Base-by-base conservation (phyloP, 2,113 vertebrate genomes). In the Girardinichthys multiradiatus region DNA sequence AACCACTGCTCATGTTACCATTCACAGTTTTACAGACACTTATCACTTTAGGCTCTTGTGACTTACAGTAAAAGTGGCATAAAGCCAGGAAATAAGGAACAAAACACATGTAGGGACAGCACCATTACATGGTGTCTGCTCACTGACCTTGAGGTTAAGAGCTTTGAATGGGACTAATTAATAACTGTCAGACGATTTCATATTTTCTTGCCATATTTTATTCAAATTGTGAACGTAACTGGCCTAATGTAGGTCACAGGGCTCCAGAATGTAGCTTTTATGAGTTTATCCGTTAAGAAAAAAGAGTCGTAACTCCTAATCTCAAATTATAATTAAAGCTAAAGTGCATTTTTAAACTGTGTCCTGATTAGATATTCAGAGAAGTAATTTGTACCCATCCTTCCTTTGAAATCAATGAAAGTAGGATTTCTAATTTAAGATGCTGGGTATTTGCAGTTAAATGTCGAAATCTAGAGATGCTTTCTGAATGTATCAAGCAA, bases 101-200 rank as follows among this genome's bases (percentile, higher is more conserved):
- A 82, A 70, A 81, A 85, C 86, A 72, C 80, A 76, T 82, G 72
- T 74, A 69, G 72, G 76, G 85, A 87, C 87, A 79, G 86, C 87
- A 86, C 90, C 86, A 84, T 90, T 89, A 91, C 87, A 91, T 85
- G 84, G 79, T 84, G 88, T 90, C 90, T 91, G 85, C 90, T 83
- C 86, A 75, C 70, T 89, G 92, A 93, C 90, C 92, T 91, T 72
- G 83, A 85, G 91, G 92, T 93, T 92, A 93, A 90, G 82, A 87
- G 83, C 81, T 79, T 31, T 92, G 89, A 92, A 92, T 90, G 82
- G 83, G 88, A 83, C 91, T 90, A 91, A 91, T 93, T 92, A 92
- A 93, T 91, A 92, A 89, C 88, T 93, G 92, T 91, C 92, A 92
- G 79, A 68, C 67, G 76, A 57, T 90, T 89, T 91, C 87, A 72